Percentiles rank a stretch among this genome's conserved stretches.
These are phyloP conservation scores for Kryphioiulus occultus DNA, from an alignment of 2,888 invertebrate genomes.

Conservation along the genomic window DNA sequence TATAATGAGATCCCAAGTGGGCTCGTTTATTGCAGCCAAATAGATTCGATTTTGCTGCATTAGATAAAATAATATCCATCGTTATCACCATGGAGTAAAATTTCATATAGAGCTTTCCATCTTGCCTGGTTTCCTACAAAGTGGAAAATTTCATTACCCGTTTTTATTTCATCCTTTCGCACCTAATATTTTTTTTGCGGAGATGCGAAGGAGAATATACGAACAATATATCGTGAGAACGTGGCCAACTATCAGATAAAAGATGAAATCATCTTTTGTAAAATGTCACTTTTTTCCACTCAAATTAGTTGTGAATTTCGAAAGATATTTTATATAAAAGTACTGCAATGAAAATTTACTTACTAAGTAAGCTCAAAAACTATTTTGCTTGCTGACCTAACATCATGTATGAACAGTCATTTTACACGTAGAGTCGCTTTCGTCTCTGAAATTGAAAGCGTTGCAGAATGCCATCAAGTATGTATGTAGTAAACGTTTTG, in stretches of 20 bases:
- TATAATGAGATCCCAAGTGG: not conserved
- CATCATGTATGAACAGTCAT: too few relatives aligned
- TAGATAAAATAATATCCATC: constrained; percentile 1
- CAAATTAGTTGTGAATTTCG: not conserved
- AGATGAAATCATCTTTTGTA: not conserved
- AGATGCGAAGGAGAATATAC: not conserved
- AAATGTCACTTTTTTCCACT: not conserved
- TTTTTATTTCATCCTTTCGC: not conserved
- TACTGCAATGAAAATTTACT: too few relatives aligned
- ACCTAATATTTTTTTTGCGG: not conserved
- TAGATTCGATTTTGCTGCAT: constrained; percentile 13
- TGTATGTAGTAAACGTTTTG: too few relatives aligned
- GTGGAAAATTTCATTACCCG: constrained; percentile 9
- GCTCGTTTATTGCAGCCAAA: not conserved
- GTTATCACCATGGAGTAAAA: not conserved
- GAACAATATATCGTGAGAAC: not conserved
- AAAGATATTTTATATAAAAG: not conserved
- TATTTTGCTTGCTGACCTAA: too few relatives aligned
- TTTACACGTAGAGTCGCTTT: too few relatives aligned
- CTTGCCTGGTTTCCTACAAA: not conserved
- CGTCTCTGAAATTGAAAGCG: too few relatives aligned
- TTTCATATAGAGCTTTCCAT: not conserved
- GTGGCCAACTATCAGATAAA: not conserved
- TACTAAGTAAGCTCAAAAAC: too few relatives aligned
- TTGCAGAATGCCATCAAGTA: too few relatives aligned